Base-by-base conservation (phyloP, 1,140 invertebrate genomes). In the Asobara japonica region DNA sequence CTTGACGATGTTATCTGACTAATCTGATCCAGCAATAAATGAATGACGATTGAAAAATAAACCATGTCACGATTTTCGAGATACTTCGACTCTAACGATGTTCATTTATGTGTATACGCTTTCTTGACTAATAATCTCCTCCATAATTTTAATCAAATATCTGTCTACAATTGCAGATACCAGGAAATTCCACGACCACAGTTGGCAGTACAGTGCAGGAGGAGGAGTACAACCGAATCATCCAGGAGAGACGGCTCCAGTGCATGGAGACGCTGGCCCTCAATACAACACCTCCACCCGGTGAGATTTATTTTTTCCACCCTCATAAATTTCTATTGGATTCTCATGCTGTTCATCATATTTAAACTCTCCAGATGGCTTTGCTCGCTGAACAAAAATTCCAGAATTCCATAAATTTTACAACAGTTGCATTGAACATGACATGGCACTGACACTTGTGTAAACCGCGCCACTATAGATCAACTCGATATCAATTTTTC, bases 181-280 rank as follows among this genome's bases (percentile, higher is more conserved):
- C 82, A 6, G 76, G 71, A 41, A 83, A 84, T 62, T 77, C 79
- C 6, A 82, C 82, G n/a, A 77, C 81, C 7, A 83, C 83, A 11
- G 74, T 74, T 10, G 82, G 80, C 16, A 83, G 79, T 45, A 83
- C 77, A 1, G 69, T 84, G 8, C 66, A 79, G 22, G 80, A 83
- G 10, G 80, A 84, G n/a, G 81, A 83, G 20, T 51, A 79, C 13
- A 76, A 48, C 18, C 75, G 79, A 20, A 81, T 83, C 41, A 38
- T 79, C 18, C 8, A 64, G 11, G 81, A 80, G 38, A 76, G 81
- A 30, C 69, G 77, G 66, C 76, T 77, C 25, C 76, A 82, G 41
- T 84, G 82, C 65, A 66, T 78, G 16, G 71, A 77, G 31, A 31
- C 75, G 61, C 73, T 79, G 30, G 66, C 65, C 11, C 33, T 71